Evolutionary conservation across 2,113 vertebrate genomes (phyloP).

Genomic region (Eublepharis macularius): DNA sequence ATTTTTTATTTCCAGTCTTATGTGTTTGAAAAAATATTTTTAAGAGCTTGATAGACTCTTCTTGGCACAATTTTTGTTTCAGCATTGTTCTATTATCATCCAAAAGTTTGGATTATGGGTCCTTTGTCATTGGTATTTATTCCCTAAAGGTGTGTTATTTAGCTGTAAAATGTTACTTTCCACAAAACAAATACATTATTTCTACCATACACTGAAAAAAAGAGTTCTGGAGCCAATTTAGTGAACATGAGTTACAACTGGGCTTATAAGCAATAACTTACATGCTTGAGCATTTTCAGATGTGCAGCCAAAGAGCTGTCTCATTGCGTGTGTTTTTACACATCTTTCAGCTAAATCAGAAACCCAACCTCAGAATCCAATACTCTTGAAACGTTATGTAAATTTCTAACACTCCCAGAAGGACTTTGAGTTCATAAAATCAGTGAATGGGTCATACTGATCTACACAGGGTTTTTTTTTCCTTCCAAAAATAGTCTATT

Average conservation of each 20-base stretch:
- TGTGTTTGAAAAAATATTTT: slow-evolving; percentile 39
- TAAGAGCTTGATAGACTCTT: slow-evolving; percentile 40
- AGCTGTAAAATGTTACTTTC: slow-evolving; percentile 58
- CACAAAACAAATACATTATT: slow-evolving; percentile 69
- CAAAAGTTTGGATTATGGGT: slow-evolving; percentile 30
- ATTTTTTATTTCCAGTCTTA: slow-evolving; percentile 43
- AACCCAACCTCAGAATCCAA: slow-evolving; percentile 48
- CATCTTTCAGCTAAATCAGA: slow-evolving; percentile 56
- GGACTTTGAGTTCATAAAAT: slow-evolving; percentile 13
- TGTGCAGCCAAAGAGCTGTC: slow-evolving; percentile 51
- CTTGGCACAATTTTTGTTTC: slow-evolving; percentile 40
- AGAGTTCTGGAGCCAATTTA: slow-evolving; percentile 68
- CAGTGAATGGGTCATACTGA: slow-evolving; percentile 21
- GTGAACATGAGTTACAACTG: slow-evolving; percentile 60
- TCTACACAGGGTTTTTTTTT: background rate
- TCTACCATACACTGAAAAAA: slow-evolving; percentile 49
- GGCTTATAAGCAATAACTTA: slow-evolving; percentile 61
- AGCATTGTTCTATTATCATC: background rate
- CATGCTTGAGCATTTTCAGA: slow-evolving; percentile 45
- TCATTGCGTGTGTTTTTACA: slow-evolving; percentile 50
- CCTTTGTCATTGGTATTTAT: slow-evolving; percentile 54
- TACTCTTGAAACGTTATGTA: slow-evolving; percentile 30
- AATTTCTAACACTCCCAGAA: slow-evolving; percentile 40
- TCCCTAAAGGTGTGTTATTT: slow-evolving; percentile 48
- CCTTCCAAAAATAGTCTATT: background rate